phyloP scores from a whole-genome alignment of 2,888 invertebrate genomes.

The Polydrusus tereticollis region DNA sequence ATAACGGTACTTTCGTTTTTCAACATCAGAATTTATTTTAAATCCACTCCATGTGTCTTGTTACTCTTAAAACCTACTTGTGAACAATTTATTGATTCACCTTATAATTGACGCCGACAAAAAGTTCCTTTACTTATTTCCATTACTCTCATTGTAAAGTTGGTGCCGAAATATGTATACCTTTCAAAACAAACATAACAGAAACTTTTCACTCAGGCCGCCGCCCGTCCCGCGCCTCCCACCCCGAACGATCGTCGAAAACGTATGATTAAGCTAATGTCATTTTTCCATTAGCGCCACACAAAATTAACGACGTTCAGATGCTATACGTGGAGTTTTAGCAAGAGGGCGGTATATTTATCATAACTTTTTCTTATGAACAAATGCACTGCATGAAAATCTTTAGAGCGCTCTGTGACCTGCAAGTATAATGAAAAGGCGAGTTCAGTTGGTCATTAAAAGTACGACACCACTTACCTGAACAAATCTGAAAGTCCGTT shows the following conservation, averaged over 20 bases:
- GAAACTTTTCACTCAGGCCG: conserved; percentile 11
- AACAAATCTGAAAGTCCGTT: too few relatives aligned
- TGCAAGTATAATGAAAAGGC: too few relatives aligned
- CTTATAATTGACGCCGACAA: conserved; percentile 5
- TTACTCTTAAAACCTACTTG: not conserved
- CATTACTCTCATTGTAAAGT: conserved; percentile 26
- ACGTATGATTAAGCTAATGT: conserved; percentile 41
- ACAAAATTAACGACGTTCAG: conserved; percentile 40
- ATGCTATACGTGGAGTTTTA: conserved; percentile 26
- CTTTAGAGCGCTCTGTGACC: too few relatives aligned
- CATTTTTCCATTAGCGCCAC: conserved; percentile 48
- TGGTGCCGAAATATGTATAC: conserved; percentile 27
- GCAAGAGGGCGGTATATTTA: not conserved
- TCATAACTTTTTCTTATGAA: too few relatives aligned
- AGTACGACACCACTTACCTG: too few relatives aligned
- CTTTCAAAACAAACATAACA: conserved; percentile 36
- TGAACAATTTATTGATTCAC: not conserved
- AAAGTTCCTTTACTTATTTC: conserved; percentile 4
- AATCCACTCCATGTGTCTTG: not conserved
- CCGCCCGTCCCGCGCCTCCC: not conserved
- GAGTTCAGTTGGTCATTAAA: too few relatives aligned
- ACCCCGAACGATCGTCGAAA: not conserved
- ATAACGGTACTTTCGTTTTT: not conserved
- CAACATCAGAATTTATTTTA: not conserved
- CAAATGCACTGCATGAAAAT: too few relatives aligned